These are phyloP conservation scores for Lepisosteus oculatus DNA, from an alignment of 2,113 vertebrate species.

Conservation along the genomic window DNA sequence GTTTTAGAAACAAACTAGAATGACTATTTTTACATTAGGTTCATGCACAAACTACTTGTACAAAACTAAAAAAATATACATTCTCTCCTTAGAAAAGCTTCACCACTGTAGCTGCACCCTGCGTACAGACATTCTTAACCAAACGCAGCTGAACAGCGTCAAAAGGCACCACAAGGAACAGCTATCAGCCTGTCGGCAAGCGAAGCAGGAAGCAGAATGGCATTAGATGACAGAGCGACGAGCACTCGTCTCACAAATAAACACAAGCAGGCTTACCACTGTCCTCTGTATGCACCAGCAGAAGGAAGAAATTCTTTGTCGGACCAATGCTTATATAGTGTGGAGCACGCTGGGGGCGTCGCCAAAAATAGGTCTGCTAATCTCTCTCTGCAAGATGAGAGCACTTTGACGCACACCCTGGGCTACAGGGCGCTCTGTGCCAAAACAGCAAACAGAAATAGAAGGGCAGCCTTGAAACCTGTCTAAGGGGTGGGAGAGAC, in stretches of 20 bases:
- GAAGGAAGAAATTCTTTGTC: constrained; percentile 76
- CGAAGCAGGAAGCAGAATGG: too few species aligned
- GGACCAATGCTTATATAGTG: constrained; percentile 77
- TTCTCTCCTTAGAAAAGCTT: too few species aligned
- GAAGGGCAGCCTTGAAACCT: neutral
- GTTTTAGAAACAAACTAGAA: too few species aligned
- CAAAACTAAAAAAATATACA: too few species aligned
- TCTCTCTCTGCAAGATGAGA: constrained; percentile 52
- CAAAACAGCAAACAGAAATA: constrained; percentile 3
- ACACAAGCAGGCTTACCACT: constrained; percentile 44
- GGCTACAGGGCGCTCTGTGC: constrained; percentile 40
- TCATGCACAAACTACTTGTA: too few species aligned
- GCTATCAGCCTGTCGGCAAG: too few species aligned
- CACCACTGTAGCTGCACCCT: too few species aligned
- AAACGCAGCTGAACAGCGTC: too few species aligned
- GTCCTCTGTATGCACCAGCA: constrained; percentile 38
- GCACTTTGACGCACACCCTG: constrained; percentile 50
- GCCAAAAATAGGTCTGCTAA: constrained; percentile 62
- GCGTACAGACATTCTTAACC: too few species aligned
- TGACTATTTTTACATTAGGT: too few species aligned
- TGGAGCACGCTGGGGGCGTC: constrained; percentile 60
- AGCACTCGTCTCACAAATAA: neutral
- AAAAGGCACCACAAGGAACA: too few species aligned
- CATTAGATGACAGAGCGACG: too few species aligned
- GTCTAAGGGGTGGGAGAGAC: neutral